Evolutionary conservation across 2,888 invertebrate genomes (phyloP), one percentile per base, ranked within the genome.

Genomic region (Scaptomyza flava): DNA sequence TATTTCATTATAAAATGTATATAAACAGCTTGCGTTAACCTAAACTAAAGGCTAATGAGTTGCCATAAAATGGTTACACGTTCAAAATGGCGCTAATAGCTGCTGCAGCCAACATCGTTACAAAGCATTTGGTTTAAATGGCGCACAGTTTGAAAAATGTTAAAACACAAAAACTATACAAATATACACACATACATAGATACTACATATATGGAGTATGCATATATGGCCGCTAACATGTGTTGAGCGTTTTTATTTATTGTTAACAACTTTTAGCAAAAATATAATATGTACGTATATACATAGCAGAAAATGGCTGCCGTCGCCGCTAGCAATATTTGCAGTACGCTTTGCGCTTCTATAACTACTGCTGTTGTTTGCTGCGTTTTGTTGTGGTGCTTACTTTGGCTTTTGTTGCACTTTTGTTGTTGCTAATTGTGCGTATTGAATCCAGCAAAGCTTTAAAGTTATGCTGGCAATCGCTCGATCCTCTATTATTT

Each of bases 161-260:
- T 53, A 20, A 20, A 64, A 38, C 65, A 52, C 20, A 65, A 56
- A 56, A 60, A 64, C 30, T n/a, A 12, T 30, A 12, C 17, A 42
- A 45, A 33, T 45, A 6, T 12, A n/a, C 5, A 27, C n/a, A 36
- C 20, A 27, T 11, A 36, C 20, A 17, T 6, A 1, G 27, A 17
- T 2, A 38, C 7, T n/a, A n/a, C 8, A 23, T 34, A 30, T 34
- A 50, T 50, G 6, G n/a, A 8, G 8, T 45, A 45, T 27, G 43
- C 14, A 12, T 7, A 27, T 53, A 33, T 20, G 17, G 34, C 31
- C n/a, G 66, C 41, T 11, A 23, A 61, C 53, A 53, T 38, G 47
- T 57, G 53, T 43, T 43, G 52, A 43, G 30, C 34, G 38, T 46
- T 74, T 72, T 59, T 52, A 73, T 63, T 74, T 72, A 59, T 74